Percentiles rank a stretch among this genome's conserved stretches.
Conservation (phyloP, 2,888 invertebrate species). For the Dryadula phaetusa region DNA sequence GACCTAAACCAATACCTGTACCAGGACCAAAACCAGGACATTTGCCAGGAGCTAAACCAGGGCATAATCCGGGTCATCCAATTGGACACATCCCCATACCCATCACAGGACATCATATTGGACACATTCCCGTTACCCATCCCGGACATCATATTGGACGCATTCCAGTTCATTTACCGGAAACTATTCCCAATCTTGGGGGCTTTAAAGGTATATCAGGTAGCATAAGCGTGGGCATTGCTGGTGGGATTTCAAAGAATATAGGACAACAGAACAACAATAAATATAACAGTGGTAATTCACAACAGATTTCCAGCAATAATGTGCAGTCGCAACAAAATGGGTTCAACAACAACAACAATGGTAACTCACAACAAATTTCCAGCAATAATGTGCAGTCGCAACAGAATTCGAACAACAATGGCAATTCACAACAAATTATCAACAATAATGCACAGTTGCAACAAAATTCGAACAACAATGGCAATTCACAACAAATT, state of each 20-base stretch:
- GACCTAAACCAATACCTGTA: no score
- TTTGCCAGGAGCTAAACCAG: no score
- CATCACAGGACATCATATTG: no score
- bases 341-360: background rate
- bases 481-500: background rate
- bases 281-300: background rate
- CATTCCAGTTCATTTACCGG: background rate
- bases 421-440: background rate
- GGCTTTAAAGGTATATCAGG: background rate
- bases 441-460: no score
- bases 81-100: background rate
- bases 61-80: background rate
- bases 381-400: no score
- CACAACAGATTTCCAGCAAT: background rate
- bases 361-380: background rate
- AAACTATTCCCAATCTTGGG: background rate
- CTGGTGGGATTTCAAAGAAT: background rate
- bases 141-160: background rate
- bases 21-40: background rate
- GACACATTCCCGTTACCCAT: background rate
- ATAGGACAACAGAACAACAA: background rate
- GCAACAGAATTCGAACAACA: no score
- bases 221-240: background rate
- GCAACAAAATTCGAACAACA: no score
- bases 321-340: background rate